Evolutionary conservation across 2,888 invertebrate species (phyloP).

Genomic region (Parnassius glacialis): DNA sequence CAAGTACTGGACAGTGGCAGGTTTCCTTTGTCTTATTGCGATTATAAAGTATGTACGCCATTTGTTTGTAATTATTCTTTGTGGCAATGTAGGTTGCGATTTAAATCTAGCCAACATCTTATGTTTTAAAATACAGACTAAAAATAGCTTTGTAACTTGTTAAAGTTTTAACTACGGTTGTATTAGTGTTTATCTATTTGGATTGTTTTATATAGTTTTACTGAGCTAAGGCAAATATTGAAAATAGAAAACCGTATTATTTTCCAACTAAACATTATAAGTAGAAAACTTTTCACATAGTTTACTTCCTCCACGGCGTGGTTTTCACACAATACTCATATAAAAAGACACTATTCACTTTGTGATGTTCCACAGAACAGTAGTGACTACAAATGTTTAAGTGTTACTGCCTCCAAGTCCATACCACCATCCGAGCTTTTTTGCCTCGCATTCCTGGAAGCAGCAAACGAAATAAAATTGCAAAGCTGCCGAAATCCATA

Average conservation of each 20-base stretch:
- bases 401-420: slow-evolving; percentile 35
- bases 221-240: too few species aligned
- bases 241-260: too few species aligned
- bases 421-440: slow-evolving; percentile 39
- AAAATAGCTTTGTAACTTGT: not conserved
- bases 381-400: slow-evolving; percentile 42
- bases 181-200: too few species aligned
- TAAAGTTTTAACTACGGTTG: not conserved
- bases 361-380: slow-evolving; percentile 23
- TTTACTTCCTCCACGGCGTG: slow-evolving; percentile 7
- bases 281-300: slow-evolving; percentile 18
- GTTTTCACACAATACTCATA: slow-evolving; percentile 23
- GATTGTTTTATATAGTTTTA: too few species aligned
- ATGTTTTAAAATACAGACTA: not conserved
- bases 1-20: slow-evolving; percentile 60
- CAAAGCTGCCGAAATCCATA: slow-evolving; percentile 74
- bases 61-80: slow-evolving; percentile 42
- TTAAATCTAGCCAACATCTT: slow-evolving; percentile 7
- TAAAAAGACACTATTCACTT: slow-evolving; percentile 27
- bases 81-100: slow-evolving; percentile 21
- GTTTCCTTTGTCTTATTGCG: slow-evolving; percentile 51
- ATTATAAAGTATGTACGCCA: slow-evolving; percentile 39
- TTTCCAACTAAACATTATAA: not conserved
- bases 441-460: slow-evolving; percentile 52
- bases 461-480: slow-evolving; percentile 55